Evolutionary conservation across 2,113 vertebrate species (phyloP).

Genomic region (Pedetes capensis): DNA sequence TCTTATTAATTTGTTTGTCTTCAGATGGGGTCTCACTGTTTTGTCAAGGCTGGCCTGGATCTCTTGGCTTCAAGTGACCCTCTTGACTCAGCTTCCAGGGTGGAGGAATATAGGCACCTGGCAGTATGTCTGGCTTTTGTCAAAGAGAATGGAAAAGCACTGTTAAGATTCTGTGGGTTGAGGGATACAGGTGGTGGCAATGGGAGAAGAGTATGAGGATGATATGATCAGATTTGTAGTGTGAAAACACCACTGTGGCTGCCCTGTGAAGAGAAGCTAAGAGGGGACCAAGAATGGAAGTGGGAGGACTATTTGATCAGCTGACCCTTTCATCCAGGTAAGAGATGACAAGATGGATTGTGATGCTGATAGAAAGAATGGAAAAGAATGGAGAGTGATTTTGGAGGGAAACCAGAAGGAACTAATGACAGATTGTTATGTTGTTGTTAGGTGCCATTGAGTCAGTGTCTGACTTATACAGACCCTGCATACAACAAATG

Average conservation of each 20-base stretch:
- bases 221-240: background rate
- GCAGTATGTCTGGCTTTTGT: too few species aligned
- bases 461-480: too few species aligned
- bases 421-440: background rate
- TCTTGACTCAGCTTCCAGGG: background rate
- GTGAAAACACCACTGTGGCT: background rate
- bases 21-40: background rate
- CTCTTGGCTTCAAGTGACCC: too few species aligned
- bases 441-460: too few species aligned
- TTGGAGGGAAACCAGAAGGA: background rate
- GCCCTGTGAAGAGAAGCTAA: background rate
- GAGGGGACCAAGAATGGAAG: background rate
- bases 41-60: too few species aligned
- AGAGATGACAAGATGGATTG: background rate
- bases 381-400: background rate
- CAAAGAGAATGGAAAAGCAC: background rate
- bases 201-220: background rate
- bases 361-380: background rate
- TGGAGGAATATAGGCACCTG: fast-evolving
- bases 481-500: too few species aligned
- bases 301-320: background rate
- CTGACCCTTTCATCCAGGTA: background rate
- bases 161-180: background rate
- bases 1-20: background rate
- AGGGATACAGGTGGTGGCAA: background rate